Base-by-base conservation (phyloP, 2,888 invertebrate genomes). In the Andrena flavipes region DNA sequence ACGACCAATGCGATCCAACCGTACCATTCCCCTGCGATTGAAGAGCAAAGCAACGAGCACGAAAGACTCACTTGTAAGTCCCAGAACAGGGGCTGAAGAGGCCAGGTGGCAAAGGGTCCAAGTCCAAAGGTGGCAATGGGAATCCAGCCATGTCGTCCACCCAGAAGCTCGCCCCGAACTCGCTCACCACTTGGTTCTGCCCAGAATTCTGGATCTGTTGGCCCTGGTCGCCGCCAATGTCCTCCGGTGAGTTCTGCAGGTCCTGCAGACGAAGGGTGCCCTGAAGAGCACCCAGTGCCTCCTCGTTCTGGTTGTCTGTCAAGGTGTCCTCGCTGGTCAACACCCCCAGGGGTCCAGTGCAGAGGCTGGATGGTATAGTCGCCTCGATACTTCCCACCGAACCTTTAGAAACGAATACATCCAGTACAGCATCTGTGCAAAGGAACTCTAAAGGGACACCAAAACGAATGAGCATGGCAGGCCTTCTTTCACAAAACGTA, bases 31-130 rank as follows among this genome's bases (percentile, higher is more conserved):
- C 13, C 10, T 3, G 42, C 42, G 42, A 23, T 20, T 0, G 1
- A 23, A 1, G 0, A 23, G 7, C 3, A 10, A 20, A 10, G 20
- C 8, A 2, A 54, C 0, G 20, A 20, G 7, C n/a, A 1, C 2
- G 4, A 26, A 49, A 13, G 51, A 82, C 96, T 96, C 90, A 96
- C 96, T 97, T 97, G 95, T 97, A 97, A 69, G 95, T 95, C 79
- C 96, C 96, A 78, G 97, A 96, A 92, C 97, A 97, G 0, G 98
- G 97, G 67, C 97, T 97, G 94, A 98, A 98, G 2, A 98, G 97
- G 90, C 98, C 98, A 72, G 98, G 96, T 0, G 98, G 97, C 87
- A 98, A 94, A 7, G 98, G 98, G 92, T 98, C 98, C 92, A 98
- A 95, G 92, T 98, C 98, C 88, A 98, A 94, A 0, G 97, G 96